Evolutionary conservation across 2,113 vertebrate species (phyloP), one percentile per base, ranked within the genome.

Genomic region (Cyphomyrus discorhynchus): DNA sequence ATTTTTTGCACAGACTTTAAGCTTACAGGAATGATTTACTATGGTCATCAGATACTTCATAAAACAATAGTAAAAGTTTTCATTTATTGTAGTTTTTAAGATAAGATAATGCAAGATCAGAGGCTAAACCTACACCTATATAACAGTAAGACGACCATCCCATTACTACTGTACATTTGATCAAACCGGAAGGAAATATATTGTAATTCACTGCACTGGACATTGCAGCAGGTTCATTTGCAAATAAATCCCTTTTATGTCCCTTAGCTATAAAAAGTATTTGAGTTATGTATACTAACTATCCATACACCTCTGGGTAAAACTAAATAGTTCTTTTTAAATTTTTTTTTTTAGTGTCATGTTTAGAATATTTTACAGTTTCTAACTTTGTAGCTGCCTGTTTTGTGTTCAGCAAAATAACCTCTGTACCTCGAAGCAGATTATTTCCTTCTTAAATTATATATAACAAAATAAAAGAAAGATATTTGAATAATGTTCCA

Each of bases 161-260:
- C 31, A 35, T 27, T 53, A 31, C 17, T 53, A 86, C 49, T 87
- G 17, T 35, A 50, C 11, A 6, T 87, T 35, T 35, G 15, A 53
- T 84, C 85, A 35, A 53, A 87, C 31, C 1, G 5, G 50, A 27
- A 53, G 8, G 24, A 53, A 87, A 87, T 87, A 53, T 39, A 53
- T 47, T 17, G n/a, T 27, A 47, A 35, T 53, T 56, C 50, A 87
- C 35, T 19, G 31, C 15, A 17, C 19, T 87, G 85, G 50, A 56
- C 85, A 53, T 13, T 31, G 19, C 31, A 87, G 10, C 6, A 17
- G 27, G n/a, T 53, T 87, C 85, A 87, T 52, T 86, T 53, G 50
- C 49, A 87, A 87, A n/a, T 35, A 52, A 52, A 87, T 86, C 24
- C 5, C 84, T 50, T 53, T 87, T 52, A 86, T 86, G 49, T 86